phyloP scores from a whole-genome alignment of 1,140 invertebrate species.

The Drosophila teissieri region DNA sequence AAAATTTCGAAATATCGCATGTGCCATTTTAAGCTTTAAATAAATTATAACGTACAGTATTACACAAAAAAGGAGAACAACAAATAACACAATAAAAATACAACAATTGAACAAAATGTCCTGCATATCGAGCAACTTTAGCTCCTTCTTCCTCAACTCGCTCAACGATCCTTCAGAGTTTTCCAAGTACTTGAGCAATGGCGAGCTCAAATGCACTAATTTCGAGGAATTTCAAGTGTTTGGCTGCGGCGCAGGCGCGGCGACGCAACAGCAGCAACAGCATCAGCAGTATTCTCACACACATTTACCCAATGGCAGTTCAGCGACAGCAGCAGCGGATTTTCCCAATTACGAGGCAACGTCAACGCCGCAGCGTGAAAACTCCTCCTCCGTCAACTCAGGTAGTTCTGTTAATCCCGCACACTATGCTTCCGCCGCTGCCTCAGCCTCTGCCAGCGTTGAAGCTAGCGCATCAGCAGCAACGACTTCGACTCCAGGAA shows the following conservation, averaged over 20 bases:
- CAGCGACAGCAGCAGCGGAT: constrained; percentile 24
- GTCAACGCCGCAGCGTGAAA: constrained; percentile 35
- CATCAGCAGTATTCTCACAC: constrained; percentile 66
- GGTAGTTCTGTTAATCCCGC: constrained; percentile 33
- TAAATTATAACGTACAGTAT: constrained; percentile 63
- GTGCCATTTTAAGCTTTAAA: constrained; percentile 53
- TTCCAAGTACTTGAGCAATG: constrained; percentile 84
- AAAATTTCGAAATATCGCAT: constrained; percentile 56
- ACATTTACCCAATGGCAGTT: constrained; percentile 46
- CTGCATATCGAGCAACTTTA: constrained; percentile 84
- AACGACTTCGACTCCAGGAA: constrained; percentile 14
- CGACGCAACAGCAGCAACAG: constrained; percentile 53
- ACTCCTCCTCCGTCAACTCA: constrained; percentile 23
- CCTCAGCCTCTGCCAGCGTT: constrained; percentile 15
- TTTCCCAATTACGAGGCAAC: constrained; percentile 15
- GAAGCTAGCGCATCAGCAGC: constrained; percentile 17
- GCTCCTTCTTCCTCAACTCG: constrained; percentile 83
- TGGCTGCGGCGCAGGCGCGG: constrained; percentile 58
- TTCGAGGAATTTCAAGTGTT: constrained; percentile 84
- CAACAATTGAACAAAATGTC: constrained; percentile 69
- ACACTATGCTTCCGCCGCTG: constrained; percentile 1
- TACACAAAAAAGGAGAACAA: constrained; percentile 26
- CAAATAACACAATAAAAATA: background rate
- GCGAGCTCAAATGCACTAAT: constrained; percentile 79
- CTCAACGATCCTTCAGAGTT: constrained; percentile 84